phyloP scores from a whole-genome alignment of 2,797 vertebrate species.

The Hybognathus amarus region DNA sequence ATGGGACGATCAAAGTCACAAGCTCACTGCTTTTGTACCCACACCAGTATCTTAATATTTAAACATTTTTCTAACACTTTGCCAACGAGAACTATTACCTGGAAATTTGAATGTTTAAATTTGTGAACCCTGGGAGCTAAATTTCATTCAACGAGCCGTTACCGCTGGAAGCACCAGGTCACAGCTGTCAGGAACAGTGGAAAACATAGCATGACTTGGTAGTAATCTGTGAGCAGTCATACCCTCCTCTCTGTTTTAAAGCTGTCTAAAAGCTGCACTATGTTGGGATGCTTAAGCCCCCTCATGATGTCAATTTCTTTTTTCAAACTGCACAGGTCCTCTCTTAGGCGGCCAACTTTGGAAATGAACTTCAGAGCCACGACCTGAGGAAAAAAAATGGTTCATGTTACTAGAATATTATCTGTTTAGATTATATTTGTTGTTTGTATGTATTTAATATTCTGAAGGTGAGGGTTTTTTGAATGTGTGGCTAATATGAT shows the following conservation, averaged over 20 bases:
- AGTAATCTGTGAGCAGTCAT: neutral
- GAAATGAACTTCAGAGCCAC: constrained; percentile 97
- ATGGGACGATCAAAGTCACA: constrained; percentile 1
- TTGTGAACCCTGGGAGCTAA: constrained; percentile 52
- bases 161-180: constrained; percentile 44
- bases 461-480: neutral
- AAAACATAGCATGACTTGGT: neutral
- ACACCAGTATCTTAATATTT: constrained; percentile 42
- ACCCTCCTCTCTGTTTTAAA: constrained; percentile 95
- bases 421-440: neutral
- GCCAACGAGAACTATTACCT: constrained; percentile 45
- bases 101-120: constrained; percentile 59
- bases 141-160: constrained; percentile 43
- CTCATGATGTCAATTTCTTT: constrained; percentile 95
- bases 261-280: constrained; percentile 93
- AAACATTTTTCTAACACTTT: constrained; percentile 40
- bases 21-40: constrained; percentile 1
- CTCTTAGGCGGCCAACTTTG: constrained; percentile 89
- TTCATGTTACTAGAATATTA: neutral
- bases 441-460: neutral
- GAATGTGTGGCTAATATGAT: neutral
- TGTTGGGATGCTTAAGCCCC: constrained; percentile 90
- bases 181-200: neutral
- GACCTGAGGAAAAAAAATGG: constrained; percentile 76
- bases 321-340: constrained; percentile 88